Base-by-base conservation (phyloP, 2,113 vertebrate genomes). In the Pseudorhombus dupliciocellatus region DNA sequence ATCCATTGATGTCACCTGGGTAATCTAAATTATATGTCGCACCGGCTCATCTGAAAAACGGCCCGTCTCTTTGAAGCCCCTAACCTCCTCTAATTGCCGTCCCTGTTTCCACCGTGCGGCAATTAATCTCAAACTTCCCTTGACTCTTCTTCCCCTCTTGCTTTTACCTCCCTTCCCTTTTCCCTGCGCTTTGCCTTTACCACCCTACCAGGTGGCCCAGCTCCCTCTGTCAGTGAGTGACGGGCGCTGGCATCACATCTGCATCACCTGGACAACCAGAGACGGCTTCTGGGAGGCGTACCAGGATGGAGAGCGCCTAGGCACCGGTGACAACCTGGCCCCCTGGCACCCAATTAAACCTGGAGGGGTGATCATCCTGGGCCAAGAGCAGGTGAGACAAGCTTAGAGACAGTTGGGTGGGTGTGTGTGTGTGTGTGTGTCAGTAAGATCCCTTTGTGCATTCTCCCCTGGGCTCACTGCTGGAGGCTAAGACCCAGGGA, bases 271-370 rank as follows among this genome's bases (percentile, higher is more conserved):
- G 98, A 99, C 97, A 0, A 99, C 97, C 3, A 94, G 98, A 77
- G 98, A 99, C 1, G 97, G 97, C 55, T 94, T 96, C 93, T 99
- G 98, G 98, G 97, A 98, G 83, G 98, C 98, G 18, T 99, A 97
- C 90, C 97, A 98, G 90, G 97, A 99, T 12, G 98, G 98, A 2
- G 97, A 98, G 92, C 95, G 94, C 40, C 95, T 97, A 2, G 97
- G 97, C 83, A 96, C 95, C 0, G 98, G 97, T 74, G 97, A 99
- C 83, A 99, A 98, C 89, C 90, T 99, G 86, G 98, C 98, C 85
- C 98, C 98, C 25, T 99, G 98, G 98, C 97, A 99, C 85, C 98
- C 98, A 87, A 98, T 99, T 95, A 99, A 99, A 92, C 95, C 96
- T 18, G 96, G 97, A 59, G 98, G 98, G 66, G 95, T 97, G 79